Evolutionary conservation across 2,888 invertebrate species (phyloP), one percentile per base, ranked within the genome.

Genomic region (Salticus scenicus): DNA sequence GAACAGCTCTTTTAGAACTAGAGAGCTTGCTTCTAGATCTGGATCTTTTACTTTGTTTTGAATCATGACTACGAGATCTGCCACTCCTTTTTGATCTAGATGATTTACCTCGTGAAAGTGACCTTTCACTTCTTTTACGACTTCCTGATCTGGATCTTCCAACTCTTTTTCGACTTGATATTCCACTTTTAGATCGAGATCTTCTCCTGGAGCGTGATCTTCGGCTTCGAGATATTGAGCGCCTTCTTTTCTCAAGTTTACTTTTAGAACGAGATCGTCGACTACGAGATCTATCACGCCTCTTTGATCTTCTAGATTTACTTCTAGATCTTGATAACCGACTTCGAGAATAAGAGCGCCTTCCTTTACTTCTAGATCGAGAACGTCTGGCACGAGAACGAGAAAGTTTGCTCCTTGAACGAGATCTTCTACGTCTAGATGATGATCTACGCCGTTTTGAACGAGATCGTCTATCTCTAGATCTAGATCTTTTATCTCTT

Each of bases 261-360:
- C 72, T 77, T 73, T 77, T 83, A n/a, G 83, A 83, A 8, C 41
- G 83, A 31, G 83, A 84, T 27, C 77, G 31, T 37, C 82, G 69
- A 30, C 75, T 75, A 7, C 77, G 71, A 1, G 83, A 77, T n/a
- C 83, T 64, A n/a, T 73, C 73, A 28, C 66, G 64, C 51, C 74
- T 37, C 14, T 77, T 77, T 14, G 83, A 67, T 10, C 83, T 66
- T 17, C 77, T 67, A n/a, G 72, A 17, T 51, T 83, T 83, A 20
- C 83, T 83, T 24, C 73, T 64, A 10, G 83, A 84, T 14, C 83
- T 72, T 12, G 83, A 77, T 12, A 72, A 64, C n/a, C 69, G 70
- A 37, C 77, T 77, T 67, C 77, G 72, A 2, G 83, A 84, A 4
- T 72, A 57, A 14, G 83, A 84, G 2, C 83, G 72, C 20, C 82